Percentiles rank a stretch among this genome's conserved stretches.
These are phyloP conservation scores for Ariolimax columbianus DNA, from an alignment of 2,888 invertebrate species.

Conservation along the genomic window DNA sequence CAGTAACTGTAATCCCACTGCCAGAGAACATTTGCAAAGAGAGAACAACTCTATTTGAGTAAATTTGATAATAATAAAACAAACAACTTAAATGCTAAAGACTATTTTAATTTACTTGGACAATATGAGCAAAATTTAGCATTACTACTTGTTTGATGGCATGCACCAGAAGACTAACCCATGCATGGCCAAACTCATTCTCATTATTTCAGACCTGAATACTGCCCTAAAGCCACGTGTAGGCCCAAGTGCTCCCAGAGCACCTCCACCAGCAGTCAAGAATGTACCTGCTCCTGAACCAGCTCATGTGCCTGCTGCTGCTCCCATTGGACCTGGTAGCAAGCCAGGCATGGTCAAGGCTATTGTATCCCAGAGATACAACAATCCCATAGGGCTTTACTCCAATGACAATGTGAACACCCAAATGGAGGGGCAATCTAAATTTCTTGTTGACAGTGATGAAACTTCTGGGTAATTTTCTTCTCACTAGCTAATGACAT, in stretches of 20 bases:
- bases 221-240: conserved; percentile 45
- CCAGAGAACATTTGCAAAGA: no score
- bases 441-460: conserved; percentile 54
- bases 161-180: conserved; percentile 27
- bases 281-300: conserved; percentile 31
- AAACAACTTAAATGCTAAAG: background rate
- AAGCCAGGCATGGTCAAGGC: conserved; percentile 60
- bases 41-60: no score
- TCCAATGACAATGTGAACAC: conserved; percentile 90
- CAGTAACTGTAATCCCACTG: no score
- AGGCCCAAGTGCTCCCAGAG: background rate
- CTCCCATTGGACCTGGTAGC: conserved; percentile 54
- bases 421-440: conserved; percentile 59
- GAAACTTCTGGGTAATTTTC: conserved; percentile 52
- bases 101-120: background rate
- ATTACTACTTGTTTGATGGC: background rate
- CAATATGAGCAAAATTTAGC: background rate
- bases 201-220: conserved; percentile 48
- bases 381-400: conserved; percentile 95
- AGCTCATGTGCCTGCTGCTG: conserved; percentile 41
- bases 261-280: background rate
- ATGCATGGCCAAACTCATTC: conserved; percentile 20
- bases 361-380: conserved; percentile 89
- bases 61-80: background rate
- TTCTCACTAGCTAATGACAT: background rate